These are phyloP conservation scores for Ardeotis arabs DNA, from an alignment of 2,113 vertebrate species.

Conservation along the genomic window DNA sequence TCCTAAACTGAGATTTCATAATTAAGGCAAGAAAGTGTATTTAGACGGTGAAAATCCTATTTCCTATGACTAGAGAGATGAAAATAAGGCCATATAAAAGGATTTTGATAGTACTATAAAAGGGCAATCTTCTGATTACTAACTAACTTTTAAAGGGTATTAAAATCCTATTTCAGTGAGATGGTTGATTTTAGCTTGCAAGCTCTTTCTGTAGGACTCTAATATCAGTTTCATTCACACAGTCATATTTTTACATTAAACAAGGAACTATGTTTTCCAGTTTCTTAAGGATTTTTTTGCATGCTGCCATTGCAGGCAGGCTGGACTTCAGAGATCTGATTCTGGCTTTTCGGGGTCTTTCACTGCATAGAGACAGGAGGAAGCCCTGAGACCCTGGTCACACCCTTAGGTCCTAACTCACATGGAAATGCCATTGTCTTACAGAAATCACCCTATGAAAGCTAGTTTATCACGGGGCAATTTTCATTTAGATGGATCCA, in stretches of 20 bases:
- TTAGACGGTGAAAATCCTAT: neutral
- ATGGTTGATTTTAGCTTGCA: neutral
- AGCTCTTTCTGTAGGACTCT: neutral
- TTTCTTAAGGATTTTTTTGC: neutral
- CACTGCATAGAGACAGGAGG: neutral
- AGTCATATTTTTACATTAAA: neutral
- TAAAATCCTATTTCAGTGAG: neutral
- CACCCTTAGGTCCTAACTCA: neutral
- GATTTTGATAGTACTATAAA: neutral
- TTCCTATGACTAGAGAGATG: neutral
- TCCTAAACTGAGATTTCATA: neutral
- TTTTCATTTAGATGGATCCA: neutral
- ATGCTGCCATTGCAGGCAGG: neutral
- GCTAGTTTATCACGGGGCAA: neutral
- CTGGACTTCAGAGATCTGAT: neutral
- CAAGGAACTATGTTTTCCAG: neutral
- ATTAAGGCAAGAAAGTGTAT: neutral
- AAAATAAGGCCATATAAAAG: neutral
- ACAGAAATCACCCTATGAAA: neutral
- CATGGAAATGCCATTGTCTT: neutral
- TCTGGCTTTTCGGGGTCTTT: neutral
- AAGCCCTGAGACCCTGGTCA: neutral
- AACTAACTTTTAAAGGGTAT: neutral
- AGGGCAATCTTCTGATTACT: neutral
- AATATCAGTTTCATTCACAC: neutral